Conservation (phyloP, 2,113 vertebrate species). For the Muntiacus muntjak region DNA sequence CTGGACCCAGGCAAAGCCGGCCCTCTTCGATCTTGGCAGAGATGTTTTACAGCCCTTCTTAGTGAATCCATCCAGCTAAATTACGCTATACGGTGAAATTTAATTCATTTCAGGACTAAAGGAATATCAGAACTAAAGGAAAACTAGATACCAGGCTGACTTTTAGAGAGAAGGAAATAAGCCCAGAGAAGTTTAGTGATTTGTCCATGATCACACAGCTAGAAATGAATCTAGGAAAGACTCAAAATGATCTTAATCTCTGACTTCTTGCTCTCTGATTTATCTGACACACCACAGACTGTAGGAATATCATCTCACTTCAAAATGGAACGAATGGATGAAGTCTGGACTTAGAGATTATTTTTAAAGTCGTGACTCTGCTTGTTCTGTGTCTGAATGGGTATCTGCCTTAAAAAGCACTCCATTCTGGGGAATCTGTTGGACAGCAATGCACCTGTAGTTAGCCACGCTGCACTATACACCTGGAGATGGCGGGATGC, state of each 20-base stretch:
- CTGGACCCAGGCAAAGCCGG: neutral
- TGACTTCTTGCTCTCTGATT: neutral
- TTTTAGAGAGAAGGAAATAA: neutral
- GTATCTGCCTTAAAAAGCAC: neutral
- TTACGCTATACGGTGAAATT: neutral
- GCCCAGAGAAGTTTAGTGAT: neutral
- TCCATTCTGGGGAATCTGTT: neutral
- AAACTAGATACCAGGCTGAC: neutral
- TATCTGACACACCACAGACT: neutral
- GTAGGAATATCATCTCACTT: neutral
- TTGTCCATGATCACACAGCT: neutral
- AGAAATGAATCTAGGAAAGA: neutral
- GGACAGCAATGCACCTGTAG: neutral
- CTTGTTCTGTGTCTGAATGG: neutral
- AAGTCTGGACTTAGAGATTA: neutral
- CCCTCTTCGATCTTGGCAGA: neutral
- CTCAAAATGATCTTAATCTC: neutral
- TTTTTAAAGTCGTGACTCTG: neutral
- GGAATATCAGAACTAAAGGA: neutral
- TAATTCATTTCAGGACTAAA: neutral
- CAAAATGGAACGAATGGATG: neutral
- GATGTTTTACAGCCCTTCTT: neutral
- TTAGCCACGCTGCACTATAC: neutral
- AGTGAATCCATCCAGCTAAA: neutral
- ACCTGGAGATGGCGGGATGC: rapidly evolving